Percentiles rank a stretch among this genome's conserved stretches.
These are phyloP conservation scores for Odontothrips loti DNA, from an alignment of 2,888 invertebrate genomes.

Conservation along the genomic window DNA sequence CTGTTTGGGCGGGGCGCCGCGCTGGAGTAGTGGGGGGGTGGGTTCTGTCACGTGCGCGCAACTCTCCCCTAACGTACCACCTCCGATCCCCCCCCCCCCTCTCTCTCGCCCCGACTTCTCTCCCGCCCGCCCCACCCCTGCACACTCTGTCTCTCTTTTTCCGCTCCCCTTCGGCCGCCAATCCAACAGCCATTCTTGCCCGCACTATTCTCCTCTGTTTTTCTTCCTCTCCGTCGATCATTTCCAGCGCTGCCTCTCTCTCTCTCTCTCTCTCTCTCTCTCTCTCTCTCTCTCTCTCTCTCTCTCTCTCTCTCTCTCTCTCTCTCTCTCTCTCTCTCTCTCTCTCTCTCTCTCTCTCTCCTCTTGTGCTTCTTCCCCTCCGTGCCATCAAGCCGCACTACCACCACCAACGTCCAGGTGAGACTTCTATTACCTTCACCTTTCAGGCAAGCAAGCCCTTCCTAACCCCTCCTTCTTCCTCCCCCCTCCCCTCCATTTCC, in stretches of 20 bases:
- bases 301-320: not conserved
- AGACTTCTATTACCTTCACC: conserved; percentile 26
- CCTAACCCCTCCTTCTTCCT: not conserved
- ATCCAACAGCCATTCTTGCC: not conserved
- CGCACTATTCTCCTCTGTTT: not conserved
- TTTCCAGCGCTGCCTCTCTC: not conserved
- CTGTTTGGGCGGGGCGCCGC: too few species aligned
- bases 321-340: not conserved
- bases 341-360: too few species aligned
- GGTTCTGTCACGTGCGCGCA: not conserved
- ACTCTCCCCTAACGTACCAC: not conserved
- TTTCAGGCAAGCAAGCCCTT: not conserved
- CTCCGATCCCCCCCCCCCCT: not conserved
- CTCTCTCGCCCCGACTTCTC: not conserved
- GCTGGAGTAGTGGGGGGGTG: not conserved
- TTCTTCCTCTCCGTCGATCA: not conserved
- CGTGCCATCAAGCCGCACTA: not conserved
- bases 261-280: too few species aligned
- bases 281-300: too few species aligned
- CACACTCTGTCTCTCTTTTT: conserved; percentile 11
- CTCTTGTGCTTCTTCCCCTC: not conserved
- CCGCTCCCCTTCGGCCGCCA: not conserved
- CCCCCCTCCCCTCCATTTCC: not conserved
- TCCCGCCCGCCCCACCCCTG: not conserved
- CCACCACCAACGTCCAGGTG: not conserved